phyloP scores from a whole-genome alignment of 2,797 vertebrate species.

The Dicrostonyx torquatus region DNA sequence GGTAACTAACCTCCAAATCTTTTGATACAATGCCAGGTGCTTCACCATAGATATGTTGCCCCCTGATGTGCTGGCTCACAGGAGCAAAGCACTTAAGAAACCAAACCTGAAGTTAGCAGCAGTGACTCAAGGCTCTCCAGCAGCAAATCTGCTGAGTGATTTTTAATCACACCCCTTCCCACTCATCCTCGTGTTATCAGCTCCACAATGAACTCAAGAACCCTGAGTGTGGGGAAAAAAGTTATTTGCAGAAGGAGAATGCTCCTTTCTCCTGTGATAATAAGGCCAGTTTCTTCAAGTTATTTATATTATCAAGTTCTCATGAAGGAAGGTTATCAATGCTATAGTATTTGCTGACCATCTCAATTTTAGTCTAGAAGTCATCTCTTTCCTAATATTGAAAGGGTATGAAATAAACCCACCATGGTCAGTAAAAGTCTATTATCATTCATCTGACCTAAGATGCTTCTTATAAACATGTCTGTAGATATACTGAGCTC shows the following conservation, averaged over 20 bases:
- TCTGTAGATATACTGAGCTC: rapidly evolving
- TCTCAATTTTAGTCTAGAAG: not conserved
- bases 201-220: not conserved
- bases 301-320: not conserved
- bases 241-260: not conserved
- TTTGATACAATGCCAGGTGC: slow-evolving; percentile 46
- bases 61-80: slow-evolving; percentile 18
- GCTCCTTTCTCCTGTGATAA: slow-evolving; percentile 1
- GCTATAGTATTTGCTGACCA: not conserved
- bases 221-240: slow-evolving; percentile 18
- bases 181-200: not conserved
- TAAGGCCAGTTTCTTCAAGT: not conserved
- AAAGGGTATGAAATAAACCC: not conserved
- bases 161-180: not conserved
- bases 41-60: not conserved
- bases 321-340: not conserved
- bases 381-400: not conserved
- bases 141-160: slow-evolving; percentile 12
- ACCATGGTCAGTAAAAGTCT: not conserved
- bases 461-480: not conserved
- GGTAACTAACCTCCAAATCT: slow-evolving; percentile 1
- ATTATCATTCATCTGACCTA: not conserved
- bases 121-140: slow-evolving; percentile 12
- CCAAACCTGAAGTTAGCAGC: not conserved
- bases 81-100: not conserved